These are phyloP conservation scores for Colistium nudipinnis DNA, from an alignment of 2,113 vertebrate genomes.

Conservation along the genomic window DNA sequence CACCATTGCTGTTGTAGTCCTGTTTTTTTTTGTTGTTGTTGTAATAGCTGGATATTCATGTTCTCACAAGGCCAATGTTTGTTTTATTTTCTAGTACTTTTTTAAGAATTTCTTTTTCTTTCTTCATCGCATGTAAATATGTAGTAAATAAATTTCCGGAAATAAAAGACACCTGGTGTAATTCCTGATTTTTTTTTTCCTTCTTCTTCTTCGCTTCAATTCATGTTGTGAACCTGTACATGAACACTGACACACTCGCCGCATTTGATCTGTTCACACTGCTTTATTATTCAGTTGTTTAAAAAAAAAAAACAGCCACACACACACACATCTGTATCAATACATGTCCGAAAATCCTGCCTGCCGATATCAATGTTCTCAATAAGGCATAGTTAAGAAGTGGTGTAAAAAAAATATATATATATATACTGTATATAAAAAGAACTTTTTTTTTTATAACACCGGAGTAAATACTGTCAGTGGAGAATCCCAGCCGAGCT, in stretches of 20 bases:
- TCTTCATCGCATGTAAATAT: not conserved
- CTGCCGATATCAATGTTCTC: not conserved
- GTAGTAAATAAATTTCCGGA: not conserved
- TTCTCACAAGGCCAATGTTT: not conserved
- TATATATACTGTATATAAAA: not conserved
- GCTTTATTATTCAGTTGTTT: not conserved
- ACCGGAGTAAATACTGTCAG: conserved; percentile 9
- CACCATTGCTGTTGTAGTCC: too few relatives aligned
- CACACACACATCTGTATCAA: not conserved
- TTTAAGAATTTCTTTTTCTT: not conserved
- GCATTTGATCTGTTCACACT: not conserved
- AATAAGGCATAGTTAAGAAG: not conserved
- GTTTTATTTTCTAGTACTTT: not conserved
- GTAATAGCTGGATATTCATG: not conserved
- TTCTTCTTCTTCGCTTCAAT: not conserved
- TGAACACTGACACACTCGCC: not conserved
- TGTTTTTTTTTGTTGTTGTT: too few relatives aligned
- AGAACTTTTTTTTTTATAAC: too few relatives aligned
- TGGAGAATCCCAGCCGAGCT: not conserved
- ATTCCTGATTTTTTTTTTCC: not conserved
- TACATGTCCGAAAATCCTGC: not conserved
- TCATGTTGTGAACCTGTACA: not conserved
- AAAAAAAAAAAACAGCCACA: not conserved
- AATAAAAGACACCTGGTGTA: not conserved
- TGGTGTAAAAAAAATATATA: conserved; percentile 7